These are phyloP conservation scores for Balaeniceps rex DNA, from an alignment of 2,113 vertebrate species.

Conservation along the genomic window DNA sequence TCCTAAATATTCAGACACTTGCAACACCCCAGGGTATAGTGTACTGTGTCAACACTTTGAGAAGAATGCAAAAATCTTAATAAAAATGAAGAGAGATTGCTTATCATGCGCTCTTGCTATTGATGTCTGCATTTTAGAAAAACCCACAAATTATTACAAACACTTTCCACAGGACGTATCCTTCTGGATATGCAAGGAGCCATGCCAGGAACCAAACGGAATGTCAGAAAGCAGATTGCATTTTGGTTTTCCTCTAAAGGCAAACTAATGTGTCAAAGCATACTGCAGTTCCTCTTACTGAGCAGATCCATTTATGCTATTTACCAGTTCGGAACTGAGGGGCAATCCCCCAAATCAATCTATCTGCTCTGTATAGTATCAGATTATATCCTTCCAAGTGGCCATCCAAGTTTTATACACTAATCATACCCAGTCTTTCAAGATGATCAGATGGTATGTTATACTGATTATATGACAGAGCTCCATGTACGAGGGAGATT, in stretches of 20 bases:
- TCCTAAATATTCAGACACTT: not conserved
- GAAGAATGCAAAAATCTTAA: not conserved
- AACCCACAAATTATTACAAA: not conserved
- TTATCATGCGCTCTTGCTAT: not conserved
- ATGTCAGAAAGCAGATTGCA: not conserved
- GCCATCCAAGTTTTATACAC: not conserved
- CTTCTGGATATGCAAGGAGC: not conserved
- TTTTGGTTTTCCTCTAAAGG: not conserved
- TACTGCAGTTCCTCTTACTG: not conserved
- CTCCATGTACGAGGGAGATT: rapidly evolving
- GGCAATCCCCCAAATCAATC: not conserved
- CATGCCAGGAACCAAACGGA: not conserved
- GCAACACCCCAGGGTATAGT: not conserved
- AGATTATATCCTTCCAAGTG: not conserved
- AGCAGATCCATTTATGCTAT: not conserved
- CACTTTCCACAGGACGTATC: not conserved
- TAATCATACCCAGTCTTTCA: not conserved
- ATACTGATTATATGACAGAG: not conserved
- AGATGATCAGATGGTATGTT: not conserved
- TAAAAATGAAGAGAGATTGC: not conserved
- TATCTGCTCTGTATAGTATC: not conserved
- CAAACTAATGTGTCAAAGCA: not conserved
- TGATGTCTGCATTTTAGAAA: not conserved
- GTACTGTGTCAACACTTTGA: not conserved
- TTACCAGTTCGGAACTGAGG: not conserved